Evolutionary conservation across 1,140 invertebrate species (phyloP).

Genomic region (Antheraea pernyi): DNA sequence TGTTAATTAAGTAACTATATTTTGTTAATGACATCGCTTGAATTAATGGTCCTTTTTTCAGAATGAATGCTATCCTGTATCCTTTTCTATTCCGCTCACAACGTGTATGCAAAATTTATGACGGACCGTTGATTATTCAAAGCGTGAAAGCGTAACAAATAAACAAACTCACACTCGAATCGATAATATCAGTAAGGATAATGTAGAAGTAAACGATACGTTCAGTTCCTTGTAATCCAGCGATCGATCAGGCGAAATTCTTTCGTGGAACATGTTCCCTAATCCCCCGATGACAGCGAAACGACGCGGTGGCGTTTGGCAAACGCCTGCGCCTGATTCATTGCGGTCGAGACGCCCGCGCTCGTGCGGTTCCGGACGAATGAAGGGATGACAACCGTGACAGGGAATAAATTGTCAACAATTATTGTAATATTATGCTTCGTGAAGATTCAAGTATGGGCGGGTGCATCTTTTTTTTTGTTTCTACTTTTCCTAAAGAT

Average conservation of each 20-base stretch:
- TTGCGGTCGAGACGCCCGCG: slow-evolving; percentile 28
- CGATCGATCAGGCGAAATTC: slow-evolving; percentile 44
- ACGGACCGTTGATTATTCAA: too few species aligned
- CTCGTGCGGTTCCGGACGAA: slow-evolving; percentile 41
- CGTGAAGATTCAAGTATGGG: slow-evolving; percentile 27
- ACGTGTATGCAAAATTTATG: too few species aligned
- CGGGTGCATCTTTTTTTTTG: background rate
- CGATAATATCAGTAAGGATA: background rate
- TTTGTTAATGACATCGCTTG: too few species aligned
- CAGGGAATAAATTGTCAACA: slow-evolving; percentile 59
- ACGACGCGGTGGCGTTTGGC: slow-evolving; percentile 37
- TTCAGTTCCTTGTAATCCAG: slow-evolving; percentile 34
- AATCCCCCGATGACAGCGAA: slow-evolving; percentile 57
- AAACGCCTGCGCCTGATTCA: slow-evolving; percentile 44
- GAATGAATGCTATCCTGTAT: too few species aligned
- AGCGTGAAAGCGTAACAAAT: too few species aligned
- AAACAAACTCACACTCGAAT: too few species aligned
- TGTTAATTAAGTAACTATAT: too few species aligned
- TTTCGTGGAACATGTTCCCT: slow-evolving; percentile 58
- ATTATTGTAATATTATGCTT: slow-evolving; percentile 33
- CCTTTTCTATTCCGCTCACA: too few species aligned
- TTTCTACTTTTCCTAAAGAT: slow-evolving; percentile 2
- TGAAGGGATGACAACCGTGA: slow-evolving; percentile 59
- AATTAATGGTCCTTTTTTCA: too few species aligned
- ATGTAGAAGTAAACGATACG: slow-evolving; percentile 12